These are phyloP conservation scores for Falco punctatus DNA, from an alignment of 2,113 vertebrate species.

Conservation along the genomic window DNA sequence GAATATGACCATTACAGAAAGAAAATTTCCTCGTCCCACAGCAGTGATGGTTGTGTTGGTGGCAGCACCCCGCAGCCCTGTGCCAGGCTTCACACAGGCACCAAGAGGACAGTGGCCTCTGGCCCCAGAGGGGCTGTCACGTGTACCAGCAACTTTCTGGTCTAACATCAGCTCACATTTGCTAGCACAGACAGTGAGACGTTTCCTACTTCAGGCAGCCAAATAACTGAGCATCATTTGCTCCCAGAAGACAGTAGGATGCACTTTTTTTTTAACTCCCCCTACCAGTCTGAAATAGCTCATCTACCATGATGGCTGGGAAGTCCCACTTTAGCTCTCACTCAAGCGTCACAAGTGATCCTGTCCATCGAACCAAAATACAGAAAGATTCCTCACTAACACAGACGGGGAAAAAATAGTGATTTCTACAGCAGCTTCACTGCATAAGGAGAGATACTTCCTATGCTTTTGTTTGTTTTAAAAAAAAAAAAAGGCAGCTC, in stretches of 20 bases:
- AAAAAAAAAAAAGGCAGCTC: background rate
- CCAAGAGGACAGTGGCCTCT: background rate
- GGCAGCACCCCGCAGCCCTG: background rate
- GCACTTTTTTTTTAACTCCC: background rate
- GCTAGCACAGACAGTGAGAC: background rate
- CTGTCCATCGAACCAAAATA: background rate
- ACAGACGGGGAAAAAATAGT: background rate
- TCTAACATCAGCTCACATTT: background rate
- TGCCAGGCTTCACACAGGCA: background rate
- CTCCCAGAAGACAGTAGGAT: background rate
- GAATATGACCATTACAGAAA: background rate
- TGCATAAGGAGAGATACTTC: background rate
- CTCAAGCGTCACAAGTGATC: background rate
- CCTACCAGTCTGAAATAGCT: background rate
- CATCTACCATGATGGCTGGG: background rate
- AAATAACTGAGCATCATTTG: background rate
- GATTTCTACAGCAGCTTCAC: background rate
- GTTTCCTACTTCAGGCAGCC: background rate
- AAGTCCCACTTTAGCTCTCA: background rate
- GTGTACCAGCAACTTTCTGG: background rate
- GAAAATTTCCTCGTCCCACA: accelerated
- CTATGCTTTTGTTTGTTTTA: background rate
- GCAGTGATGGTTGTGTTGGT: background rate
- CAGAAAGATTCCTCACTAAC: background rate
- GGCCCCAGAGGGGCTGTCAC: background rate